phyloP scores from a whole-genome alignment of 2,888 invertebrate genomes.

The Labia minor region DNA sequence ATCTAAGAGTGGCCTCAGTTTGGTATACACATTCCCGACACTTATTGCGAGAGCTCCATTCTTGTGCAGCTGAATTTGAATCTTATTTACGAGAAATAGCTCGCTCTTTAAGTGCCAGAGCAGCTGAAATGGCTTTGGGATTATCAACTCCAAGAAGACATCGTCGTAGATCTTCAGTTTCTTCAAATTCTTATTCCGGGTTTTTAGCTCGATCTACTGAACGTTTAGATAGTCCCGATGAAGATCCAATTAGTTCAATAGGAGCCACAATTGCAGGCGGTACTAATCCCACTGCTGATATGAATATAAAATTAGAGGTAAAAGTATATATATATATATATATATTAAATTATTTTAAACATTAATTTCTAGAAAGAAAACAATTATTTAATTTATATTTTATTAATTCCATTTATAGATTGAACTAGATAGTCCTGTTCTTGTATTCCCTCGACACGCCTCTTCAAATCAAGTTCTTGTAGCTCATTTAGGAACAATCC shows the following conservation, averaged over 20 bases:
- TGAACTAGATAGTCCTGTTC: constrained; percentile 74
- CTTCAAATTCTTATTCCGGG: not conserved
- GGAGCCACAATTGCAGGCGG: not conserved
- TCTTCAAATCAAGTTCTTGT: constrained; percentile 75
- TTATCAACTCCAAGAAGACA: constrained; percentile 35
- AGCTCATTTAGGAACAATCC: constrained; percentile 84
- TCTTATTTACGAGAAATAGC: constrained; percentile 77
- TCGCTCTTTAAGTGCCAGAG: constrained; percentile 75
- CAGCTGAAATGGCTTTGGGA: constrained; percentile 86
- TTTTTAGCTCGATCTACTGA: not conserved
- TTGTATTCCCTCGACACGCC: constrained; percentile 71
- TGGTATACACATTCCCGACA: constrained; percentile 89
- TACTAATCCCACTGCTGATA: not conserved
- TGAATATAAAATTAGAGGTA: too few relatives aligned
- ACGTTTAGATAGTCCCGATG: not conserved
- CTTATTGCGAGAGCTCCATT: constrained; percentile 72
- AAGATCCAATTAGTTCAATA: not conserved
- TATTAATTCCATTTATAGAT: too few relatives aligned
- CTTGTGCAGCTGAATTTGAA: constrained; percentile 82
- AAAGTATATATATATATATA: too few relatives aligned
- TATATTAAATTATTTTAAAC: not conserved
- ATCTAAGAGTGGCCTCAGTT: constrained; percentile 71
- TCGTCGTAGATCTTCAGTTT: constrained; percentile 35
- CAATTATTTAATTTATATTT: constrained; percentile 27
- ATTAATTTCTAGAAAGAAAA: not conserved